phyloP scores from a whole-genome alignment of 2,113 vertebrate species.

The Muntiacus muntjak region DNA sequence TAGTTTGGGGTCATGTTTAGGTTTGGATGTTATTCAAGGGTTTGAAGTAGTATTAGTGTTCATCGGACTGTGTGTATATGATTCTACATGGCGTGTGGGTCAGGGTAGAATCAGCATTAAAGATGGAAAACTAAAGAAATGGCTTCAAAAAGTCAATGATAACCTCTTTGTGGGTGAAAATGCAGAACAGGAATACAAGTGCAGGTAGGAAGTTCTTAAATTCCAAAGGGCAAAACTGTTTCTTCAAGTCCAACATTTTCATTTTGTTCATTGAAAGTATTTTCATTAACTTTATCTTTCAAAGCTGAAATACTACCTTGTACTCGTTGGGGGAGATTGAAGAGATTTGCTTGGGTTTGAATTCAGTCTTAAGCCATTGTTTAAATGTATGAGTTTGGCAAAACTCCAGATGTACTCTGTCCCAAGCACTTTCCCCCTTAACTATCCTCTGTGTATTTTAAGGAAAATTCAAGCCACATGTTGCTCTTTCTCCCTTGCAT shows the following conservation, averaged over 20 bases:
- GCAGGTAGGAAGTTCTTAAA: not conserved
- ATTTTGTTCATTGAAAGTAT: slow-evolving; percentile 36
- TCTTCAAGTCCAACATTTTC: not conserved
- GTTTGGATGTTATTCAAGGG: not conserved
- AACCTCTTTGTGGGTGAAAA: not conserved
- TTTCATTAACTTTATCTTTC: slow-evolving; percentile 53
- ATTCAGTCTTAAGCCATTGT: slow-evolving; percentile 61
- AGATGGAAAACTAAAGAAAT: slow-evolving; percentile 9
- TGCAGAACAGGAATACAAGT: not conserved
- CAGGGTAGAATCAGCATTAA: not conserved
- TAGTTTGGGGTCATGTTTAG: not conserved
- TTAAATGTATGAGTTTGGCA: slow-evolving; percentile 55
- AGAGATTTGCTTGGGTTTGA: slow-evolving; percentile 51
- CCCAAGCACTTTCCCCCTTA: slow-evolving; percentile 58
- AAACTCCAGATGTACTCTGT: slow-evolving; percentile 55
- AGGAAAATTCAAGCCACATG: slow-evolving; percentile 71
- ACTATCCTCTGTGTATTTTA: slow-evolving; percentile 48
- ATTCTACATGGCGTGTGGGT: not conserved
- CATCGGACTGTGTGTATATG: not conserved
- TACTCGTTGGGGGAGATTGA: slow-evolving; percentile 27
- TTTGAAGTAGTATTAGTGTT: not conserved
- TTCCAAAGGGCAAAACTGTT: slow-evolving; percentile 28
- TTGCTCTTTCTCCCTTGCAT: slow-evolving; percentile 46
- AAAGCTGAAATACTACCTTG: slow-evolving; percentile 47
- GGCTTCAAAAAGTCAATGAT: not conserved